Evolutionary conservation across 1,140 invertebrate genomes (phyloP).

Genomic region (Mylabris phalerata): DNA sequence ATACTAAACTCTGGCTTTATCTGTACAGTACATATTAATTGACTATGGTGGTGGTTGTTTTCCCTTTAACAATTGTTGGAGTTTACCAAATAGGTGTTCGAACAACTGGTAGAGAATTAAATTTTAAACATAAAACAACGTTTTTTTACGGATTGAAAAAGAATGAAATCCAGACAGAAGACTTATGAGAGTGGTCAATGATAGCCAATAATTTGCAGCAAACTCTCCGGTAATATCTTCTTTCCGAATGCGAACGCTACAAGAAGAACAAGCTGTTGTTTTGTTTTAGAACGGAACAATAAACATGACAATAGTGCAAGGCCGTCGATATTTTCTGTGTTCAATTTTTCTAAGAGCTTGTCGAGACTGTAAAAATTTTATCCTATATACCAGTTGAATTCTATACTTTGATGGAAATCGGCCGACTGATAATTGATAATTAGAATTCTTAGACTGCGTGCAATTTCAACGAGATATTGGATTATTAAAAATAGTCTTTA

Average conservation of each 20-base stretch:
- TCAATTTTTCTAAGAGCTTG: constrained; percentile 11
- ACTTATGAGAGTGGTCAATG: neutral
- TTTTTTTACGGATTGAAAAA: no score
- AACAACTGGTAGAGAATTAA: no score
- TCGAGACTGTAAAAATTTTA: constrained; percentile 22
- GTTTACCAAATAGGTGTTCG: no score
- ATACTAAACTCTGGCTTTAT: no score
- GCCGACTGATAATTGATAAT: constrained; percentile 24
- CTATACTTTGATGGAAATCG: constrained; percentile 17
- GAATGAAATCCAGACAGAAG: no score
- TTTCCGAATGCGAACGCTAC: constrained; percentile 12
- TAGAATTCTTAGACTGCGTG: constrained; percentile 15
- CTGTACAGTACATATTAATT: no score
- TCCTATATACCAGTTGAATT: constrained; percentile 18
- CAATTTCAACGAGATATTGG: neutral
- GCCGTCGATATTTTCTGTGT: constrained; percentile 22
- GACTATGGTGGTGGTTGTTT: no score
- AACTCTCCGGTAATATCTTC: constrained; percentile 10
- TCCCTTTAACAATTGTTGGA: no score
- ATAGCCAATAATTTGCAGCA: constrained; percentile 12
- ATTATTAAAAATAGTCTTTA: no score
- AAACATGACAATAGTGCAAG: constrained; percentile 29
- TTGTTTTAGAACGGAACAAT: constrained; percentile 25
- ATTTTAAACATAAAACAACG: no score
- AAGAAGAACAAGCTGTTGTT: constrained; percentile 21